phyloP scores from a whole-genome alignment of 2,888 invertebrate species.

The Brachypterus glaber region DNA sequence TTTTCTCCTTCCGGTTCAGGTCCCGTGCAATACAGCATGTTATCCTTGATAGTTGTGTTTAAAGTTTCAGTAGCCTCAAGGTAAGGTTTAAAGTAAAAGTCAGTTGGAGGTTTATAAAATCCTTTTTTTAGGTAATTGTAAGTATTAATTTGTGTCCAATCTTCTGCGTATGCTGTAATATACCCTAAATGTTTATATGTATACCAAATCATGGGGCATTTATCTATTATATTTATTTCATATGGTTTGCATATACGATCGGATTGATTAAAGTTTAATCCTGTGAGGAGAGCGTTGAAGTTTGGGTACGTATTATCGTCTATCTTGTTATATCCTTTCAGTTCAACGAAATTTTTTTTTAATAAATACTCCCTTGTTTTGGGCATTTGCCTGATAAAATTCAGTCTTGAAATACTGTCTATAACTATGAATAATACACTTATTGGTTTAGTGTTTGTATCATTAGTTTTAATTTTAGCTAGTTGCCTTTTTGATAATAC shows the following conservation, averaged over 20 bases:
- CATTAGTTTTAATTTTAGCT: conserved; percentile 27
- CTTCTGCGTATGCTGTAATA: conserved; percentile 73
- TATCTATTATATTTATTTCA: conserved; percentile 50
- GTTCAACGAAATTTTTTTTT: conserved; percentile 40
- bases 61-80: conserved; percentile 55
- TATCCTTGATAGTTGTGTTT: conserved; percentile 20
- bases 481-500: conserved; percentile 32
- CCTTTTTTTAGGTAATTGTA: conserved; percentile 67
- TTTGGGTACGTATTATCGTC: conserved; percentile 89
- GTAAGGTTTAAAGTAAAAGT: conserved; percentile 72
- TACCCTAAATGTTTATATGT: conserved; percentile 61
- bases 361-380: conserved; percentile 58
- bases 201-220: conserved; percentile 71
- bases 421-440: conserved; percentile 74
- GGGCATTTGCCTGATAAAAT: conserved; percentile 67
- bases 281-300: conserved; percentile 71
- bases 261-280: conserved; percentile 39
- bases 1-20: conserved; percentile 54
- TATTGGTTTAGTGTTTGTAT: conserved; percentile 33
- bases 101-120: conserved; percentile 64
- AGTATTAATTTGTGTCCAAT: conserved; percentile 61
- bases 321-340: conserved; percentile 49
- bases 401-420: conserved; percentile 74
- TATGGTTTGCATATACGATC: conserved; percentile 42
- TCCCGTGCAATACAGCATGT: conserved; percentile 46